These are phyloP conservation scores for Mya arenaria DNA, from an alignment of 1,140 invertebrate genomes.

Conservation along the genomic window DNA sequence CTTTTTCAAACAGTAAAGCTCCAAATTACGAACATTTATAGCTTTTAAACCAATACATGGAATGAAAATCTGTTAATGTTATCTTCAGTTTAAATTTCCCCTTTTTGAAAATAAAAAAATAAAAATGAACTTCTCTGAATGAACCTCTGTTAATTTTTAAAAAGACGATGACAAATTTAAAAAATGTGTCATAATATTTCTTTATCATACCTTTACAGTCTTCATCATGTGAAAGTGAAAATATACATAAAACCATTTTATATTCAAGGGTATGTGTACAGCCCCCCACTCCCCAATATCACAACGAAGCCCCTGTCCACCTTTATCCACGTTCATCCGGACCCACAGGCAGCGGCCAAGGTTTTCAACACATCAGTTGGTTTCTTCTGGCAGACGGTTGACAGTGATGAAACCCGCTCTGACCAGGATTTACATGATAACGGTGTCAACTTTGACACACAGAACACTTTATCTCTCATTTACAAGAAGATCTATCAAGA, in stretches of 20 bases:
- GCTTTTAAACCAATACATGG: too few species aligned
- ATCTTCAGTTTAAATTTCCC: too few species aligned
- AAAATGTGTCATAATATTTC: background rate
- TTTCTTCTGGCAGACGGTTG: slow-evolving; percentile 78
- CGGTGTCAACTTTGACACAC: slow-evolving; percentile 68
- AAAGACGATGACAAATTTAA: background rate
- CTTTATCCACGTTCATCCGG: slow-evolving; percentile 76
- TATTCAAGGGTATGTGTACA: slow-evolving; percentile 63
- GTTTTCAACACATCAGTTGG: slow-evolving; percentile 74
- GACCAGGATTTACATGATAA: slow-evolving; percentile 62
- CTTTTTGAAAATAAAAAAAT: too few species aligned
- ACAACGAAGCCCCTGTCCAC: slow-evolving; percentile 76
- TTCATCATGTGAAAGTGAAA: background rate
- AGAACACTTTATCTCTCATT: slow-evolving; percentile 77
- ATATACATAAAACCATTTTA: too few species aligned
- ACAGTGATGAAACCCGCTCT: slow-evolving; percentile 68
- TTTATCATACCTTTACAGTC: background rate
- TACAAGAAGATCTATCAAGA: slow-evolving; percentile 76
- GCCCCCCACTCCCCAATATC: slow-evolving; percentile 73
- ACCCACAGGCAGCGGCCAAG: slow-evolving; percentile 65
- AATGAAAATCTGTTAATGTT: too few species aligned
- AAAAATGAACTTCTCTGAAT: too few species aligned
- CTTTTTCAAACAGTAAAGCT: too few species aligned
- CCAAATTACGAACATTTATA: too few species aligned
- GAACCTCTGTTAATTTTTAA: too few species aligned